These are phyloP conservation scores for Petrocephalus zakoni DNA, from an alignment of 2,113 vertebrate species.

Conservation along the genomic window DNA sequence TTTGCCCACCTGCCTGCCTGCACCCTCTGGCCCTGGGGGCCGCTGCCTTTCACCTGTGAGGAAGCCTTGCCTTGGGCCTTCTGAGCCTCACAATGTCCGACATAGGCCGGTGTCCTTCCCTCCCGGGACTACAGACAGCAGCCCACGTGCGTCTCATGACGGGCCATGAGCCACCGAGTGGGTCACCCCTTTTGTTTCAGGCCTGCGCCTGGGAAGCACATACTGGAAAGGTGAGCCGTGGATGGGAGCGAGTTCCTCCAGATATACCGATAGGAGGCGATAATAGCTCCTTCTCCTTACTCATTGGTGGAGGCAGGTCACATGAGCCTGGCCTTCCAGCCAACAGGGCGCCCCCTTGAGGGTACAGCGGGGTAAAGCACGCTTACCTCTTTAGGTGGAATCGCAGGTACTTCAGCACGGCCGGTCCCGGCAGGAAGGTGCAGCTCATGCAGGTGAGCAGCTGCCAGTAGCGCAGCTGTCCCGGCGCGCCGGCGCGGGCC, in stretches of 20 bases:
- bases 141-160: too few relatives aligned
- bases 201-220: background rate
- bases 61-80: background rate
- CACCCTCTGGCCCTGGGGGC: background rate
- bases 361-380: background rate
- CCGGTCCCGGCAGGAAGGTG: slow-evolving; percentile 81
- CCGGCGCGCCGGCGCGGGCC: slow-evolving; percentile 58
- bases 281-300: background rate
- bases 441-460: slow-evolving; percentile 96
- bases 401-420: slow-evolving; percentile 76
- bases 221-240: background rate
- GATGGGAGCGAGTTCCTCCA: background rate
- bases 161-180: background rate
- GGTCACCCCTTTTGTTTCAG: background rate
- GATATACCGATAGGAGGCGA: background rate
- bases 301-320: background rate
- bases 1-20: background rate
- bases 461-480: slow-evolving; percentile 90
- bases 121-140: background rate
- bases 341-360: background rate
- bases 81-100: background rate
- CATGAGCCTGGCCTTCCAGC: background rate
- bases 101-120: background rate
- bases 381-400: slow-evolving; percentile 87
- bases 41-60: background rate